Evolutionary conservation across 2,888 invertebrate species (phyloP).

Genomic region (Lochmaea capreae): DNA sequence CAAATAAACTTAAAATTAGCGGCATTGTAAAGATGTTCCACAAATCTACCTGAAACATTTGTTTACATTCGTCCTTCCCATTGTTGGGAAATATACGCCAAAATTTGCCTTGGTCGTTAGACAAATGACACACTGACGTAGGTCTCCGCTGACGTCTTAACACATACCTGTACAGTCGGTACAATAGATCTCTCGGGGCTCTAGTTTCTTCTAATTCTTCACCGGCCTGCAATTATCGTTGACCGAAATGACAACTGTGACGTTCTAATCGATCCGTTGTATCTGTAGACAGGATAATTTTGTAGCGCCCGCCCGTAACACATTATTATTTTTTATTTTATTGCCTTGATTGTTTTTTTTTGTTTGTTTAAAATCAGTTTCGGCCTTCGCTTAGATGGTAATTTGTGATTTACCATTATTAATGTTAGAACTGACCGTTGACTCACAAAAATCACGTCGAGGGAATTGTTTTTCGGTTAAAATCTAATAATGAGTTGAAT

Average conservation of each 20-base stretch:
- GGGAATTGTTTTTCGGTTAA: not conserved
- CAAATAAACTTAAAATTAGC: not conserved
- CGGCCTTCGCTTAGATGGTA: slow-evolving; percentile 14
- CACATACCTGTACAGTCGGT: slow-evolving; percentile 44
- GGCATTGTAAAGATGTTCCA: not conserved
- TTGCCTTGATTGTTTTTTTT: slow-evolving; percentile 30
- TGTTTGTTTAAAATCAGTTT: slow-evolving; percentile 37
- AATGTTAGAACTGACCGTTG: not conserved
- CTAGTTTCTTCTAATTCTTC: slow-evolving; percentile 31
- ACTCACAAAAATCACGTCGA: not conserved
- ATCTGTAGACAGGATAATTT: slow-evolving; percentile 58
- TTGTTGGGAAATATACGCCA: slow-evolving; percentile 29
- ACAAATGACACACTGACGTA: slow-evolving; percentile 27
- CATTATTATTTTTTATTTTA: slow-evolving; percentile 46
- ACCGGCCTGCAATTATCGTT: slow-evolving; percentile 58
- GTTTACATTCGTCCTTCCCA: slow-evolving; percentile 21
- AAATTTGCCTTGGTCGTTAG: slow-evolving; percentile 28
- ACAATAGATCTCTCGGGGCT: slow-evolving; percentile 41
- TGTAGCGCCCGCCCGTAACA: slow-evolving; percentile 52
- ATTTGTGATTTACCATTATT: slow-evolving; percentile 25
- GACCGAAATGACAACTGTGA: slow-evolving; percentile 58
- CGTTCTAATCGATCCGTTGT: slow-evolving; percentile 57
- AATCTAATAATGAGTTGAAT: not conserved
- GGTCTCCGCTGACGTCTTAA: slow-evolving; percentile 39
- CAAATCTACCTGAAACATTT: slow-evolving; percentile 15